These are phyloP conservation scores for Fregata magnificens DNA, from an alignment of 2,113 vertebrate genomes.

Conservation along the genomic window DNA sequence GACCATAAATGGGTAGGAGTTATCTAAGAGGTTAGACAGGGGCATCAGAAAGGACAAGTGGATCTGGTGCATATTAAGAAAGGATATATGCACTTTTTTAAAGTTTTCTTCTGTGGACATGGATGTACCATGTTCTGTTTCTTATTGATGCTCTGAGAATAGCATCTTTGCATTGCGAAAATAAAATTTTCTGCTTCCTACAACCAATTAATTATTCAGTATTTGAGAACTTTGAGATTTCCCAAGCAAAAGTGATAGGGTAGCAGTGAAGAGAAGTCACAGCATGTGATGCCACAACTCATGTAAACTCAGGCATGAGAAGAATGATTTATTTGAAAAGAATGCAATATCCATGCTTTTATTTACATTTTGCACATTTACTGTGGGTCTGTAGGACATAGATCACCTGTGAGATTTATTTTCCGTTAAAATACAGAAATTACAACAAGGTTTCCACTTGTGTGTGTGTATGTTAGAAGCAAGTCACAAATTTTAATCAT, in stretches of 20 bases:
- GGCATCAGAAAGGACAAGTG: background rate
- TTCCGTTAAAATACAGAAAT: background rate
- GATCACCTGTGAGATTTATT: background rate
- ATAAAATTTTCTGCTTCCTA: background rate
- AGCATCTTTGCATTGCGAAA: background rate
- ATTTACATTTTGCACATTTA: background rate
- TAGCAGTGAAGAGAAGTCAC: background rate
- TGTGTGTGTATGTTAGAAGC: background rate
- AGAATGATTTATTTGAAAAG: background rate
- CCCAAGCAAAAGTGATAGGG: background rate
- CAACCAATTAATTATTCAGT: background rate
- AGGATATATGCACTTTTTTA: background rate
- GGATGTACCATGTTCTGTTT: background rate
- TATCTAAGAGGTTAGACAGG: background rate
- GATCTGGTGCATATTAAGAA: background rate
- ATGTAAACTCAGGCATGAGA: background rate
- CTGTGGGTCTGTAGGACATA: background rate
- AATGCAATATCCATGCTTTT: background rate
- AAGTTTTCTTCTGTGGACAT: background rate
- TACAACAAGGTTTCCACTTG: background rate
- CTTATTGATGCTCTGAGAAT: background rate
- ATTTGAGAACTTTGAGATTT: background rate
- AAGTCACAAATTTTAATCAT: background rate
- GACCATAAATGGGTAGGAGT: background rate
- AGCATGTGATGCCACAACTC: background rate